Evolutionary conservation across 2,113 vertebrate species (phyloP).

Genomic region (Galbula dea): DNA sequence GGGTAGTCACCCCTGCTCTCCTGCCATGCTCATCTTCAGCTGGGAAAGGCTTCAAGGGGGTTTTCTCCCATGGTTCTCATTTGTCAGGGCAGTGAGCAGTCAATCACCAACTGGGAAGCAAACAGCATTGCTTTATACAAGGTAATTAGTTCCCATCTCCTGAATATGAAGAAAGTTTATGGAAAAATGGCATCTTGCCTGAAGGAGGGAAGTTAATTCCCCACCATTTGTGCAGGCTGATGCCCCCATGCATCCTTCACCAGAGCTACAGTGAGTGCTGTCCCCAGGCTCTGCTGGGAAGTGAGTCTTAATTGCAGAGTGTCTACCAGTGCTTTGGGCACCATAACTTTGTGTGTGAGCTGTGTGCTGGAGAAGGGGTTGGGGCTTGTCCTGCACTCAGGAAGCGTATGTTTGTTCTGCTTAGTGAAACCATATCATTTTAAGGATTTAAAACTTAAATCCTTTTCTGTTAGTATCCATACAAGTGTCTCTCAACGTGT

Average conservation of each 20-base stretch:
- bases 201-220: background rate
- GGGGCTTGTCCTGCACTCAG: background rate
- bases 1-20: background rate
- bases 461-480: background rate
- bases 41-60: background rate
- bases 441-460: background rate
- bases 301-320: background rate
- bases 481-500: background rate
- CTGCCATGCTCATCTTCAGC: background rate
- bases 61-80: background rate
- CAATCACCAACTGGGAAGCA: background rate
- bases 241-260: accelerated
- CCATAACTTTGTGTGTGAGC: no score
- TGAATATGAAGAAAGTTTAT: background rate
- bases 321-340: background rate
- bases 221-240: background rate
- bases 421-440: background rate
- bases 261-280: background rate
- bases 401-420: background rate
- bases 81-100: background rate
- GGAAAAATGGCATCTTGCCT: background rate
- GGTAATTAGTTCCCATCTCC: background rate
- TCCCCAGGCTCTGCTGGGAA: background rate
- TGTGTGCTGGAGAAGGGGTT: background rate
- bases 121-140: background rate